These are phyloP conservation scores for Tuberolachnus salignus DNA, from an alignment of 2,888 invertebrate species.

Conservation along the genomic window DNA sequence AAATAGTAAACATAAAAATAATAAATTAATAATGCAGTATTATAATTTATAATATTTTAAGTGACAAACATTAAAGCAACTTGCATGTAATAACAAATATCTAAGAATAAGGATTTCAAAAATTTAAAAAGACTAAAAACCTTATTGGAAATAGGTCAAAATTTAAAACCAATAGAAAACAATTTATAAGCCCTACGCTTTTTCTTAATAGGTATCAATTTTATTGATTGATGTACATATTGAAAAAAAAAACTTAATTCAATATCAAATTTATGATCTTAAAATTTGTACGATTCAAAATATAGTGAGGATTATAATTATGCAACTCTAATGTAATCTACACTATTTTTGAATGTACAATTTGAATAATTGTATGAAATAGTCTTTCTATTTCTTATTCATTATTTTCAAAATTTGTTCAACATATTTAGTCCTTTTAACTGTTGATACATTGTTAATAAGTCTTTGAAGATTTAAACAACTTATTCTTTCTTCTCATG, in stretches of 20 bases:
- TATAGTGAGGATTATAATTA: background rate
- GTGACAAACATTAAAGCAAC: background rate
- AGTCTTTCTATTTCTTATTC: background rate
- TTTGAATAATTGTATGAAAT: constrained; percentile 4
- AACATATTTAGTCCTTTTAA: background rate
- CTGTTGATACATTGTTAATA: background rate
- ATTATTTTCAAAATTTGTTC: constrained; percentile 9
- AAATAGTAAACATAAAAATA: too few species aligned
- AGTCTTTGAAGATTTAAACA: background rate
- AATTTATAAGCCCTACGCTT: background rate
- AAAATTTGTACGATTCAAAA: background rate
- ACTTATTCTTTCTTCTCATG: constrained; percentile 66
- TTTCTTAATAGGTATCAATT: background rate
- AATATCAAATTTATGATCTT: background rate
- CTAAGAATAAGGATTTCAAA: background rate
- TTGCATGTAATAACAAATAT: background rate
- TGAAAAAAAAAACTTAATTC: background rate
- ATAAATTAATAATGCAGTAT: too few species aligned
- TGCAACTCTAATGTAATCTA: background rate
- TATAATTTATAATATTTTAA: too few species aligned
- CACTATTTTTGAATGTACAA: constrained; percentile 6
- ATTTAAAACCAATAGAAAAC: background rate
- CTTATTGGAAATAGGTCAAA: background rate
- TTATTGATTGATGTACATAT: background rate
- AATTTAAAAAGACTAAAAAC: background rate